A percentile compares a stretch with the other conserved stretches of the same genome.
phyloP scores from a whole-genome alignment of 2,888 invertebrate species.

The Acleris cristana region DNA sequence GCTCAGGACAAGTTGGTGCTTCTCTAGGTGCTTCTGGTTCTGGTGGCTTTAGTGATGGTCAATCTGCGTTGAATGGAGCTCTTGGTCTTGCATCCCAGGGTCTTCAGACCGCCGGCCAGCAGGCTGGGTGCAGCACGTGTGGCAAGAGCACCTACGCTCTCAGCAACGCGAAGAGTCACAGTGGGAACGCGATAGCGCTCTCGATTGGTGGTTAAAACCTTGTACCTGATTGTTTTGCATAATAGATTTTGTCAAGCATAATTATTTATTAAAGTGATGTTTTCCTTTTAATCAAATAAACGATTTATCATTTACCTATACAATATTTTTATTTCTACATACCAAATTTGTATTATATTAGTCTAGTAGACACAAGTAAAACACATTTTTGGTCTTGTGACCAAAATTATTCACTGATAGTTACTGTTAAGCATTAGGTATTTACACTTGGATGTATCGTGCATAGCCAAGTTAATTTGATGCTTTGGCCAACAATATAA shows the following conservation, averaged over 20 bases:
- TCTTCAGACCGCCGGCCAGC: constrained; percentile 51
- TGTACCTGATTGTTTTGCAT: constrained; percentile 30
- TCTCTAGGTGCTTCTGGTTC: constrained; percentile 39
- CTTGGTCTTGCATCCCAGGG: constrained; percentile 64
- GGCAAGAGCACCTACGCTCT: constrained; percentile 68
- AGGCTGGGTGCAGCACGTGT: constrained; percentile 64
- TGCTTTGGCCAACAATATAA: no score
- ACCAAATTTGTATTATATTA: no score
- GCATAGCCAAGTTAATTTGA: no score
- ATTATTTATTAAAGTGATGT: background rate
- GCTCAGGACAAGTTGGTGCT: constrained; percentile 34
- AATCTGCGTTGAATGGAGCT: constrained; percentile 60
- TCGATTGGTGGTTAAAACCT: constrained; percentile 66
- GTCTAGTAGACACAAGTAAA: no score
- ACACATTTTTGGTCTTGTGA: no score
- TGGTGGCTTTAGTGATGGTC: constrained; percentile 40
- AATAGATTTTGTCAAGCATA: background rate
- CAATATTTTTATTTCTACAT: background rate
- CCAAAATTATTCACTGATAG: no score
- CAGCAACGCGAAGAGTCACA: constrained; percentile 73
- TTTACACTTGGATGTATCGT: no score
- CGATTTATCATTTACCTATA: background rate
- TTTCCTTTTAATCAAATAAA: constrained; percentile 8
- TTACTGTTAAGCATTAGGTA: no score
- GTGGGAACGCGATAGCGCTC: constrained; percentile 69